Percentiles rank a stretch among this genome's conserved stretches.
Conservation (phyloP, 2,888 invertebrate genomes). For the Leistus spinibarbis region DNA sequence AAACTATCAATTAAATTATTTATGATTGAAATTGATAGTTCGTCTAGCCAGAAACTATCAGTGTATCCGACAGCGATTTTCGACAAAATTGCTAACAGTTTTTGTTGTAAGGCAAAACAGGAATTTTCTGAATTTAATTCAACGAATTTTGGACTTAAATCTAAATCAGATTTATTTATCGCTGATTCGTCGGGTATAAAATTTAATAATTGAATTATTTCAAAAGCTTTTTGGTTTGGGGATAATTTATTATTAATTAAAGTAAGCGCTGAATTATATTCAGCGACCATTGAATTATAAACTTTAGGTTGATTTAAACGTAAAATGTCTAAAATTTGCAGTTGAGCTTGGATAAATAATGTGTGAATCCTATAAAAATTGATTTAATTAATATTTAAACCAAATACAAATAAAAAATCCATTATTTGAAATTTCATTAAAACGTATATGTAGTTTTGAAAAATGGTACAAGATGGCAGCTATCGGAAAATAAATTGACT, state of each 20-base stretch:
- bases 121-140: constrained; percentile 45
- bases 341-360: constrained; percentile 62
- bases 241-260: constrained; percentile 57
- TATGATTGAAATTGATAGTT: constrained; percentile 14
- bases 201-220: constrained; percentile 49
- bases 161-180: constrained; percentile 48
- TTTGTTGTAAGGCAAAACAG: constrained; percentile 47
- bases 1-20: constrained; percentile 35
- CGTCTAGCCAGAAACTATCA: constrained; percentile 44
- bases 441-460: constrained; percentile 8
- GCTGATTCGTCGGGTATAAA: constrained; percentile 58
- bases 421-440: constrained; percentile 9
- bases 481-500: no score
- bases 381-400: neutral
- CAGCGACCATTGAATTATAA: constrained; percentile 58
- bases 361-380: constrained; percentile 59
- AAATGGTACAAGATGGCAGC: neutral
- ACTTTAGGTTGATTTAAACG: constrained; percentile 61
- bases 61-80: constrained; percentile 45
- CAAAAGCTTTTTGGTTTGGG: constrained; percentile 45
- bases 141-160: constrained; percentile 49
- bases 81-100: constrained; percentile 48
- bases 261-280: constrained; percentile 59
- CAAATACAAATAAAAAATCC: constrained; percentile 29
- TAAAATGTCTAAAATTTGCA: constrained; percentile 62